Evolutionary conservation across 2,113 vertebrate genomes (phyloP).

Genomic region (Sylvietta virens): DNA sequence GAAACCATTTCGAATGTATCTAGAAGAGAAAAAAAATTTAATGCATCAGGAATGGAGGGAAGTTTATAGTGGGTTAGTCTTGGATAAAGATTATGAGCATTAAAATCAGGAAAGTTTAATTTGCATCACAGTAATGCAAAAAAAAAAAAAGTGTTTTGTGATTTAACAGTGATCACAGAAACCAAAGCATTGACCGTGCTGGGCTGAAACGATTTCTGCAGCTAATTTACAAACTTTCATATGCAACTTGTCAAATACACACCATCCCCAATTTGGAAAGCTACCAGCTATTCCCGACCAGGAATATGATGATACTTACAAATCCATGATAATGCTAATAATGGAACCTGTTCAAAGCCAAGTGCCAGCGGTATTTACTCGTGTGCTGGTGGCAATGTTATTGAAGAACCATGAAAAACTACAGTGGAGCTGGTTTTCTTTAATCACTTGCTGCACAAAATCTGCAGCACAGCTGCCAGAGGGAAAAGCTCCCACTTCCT

Average conservation of each 20-base stretch:
- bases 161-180: background rate
- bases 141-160: fast-evolving
- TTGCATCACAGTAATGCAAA: background rate
- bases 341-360: background rate
- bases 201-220: background rate
- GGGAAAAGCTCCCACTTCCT: background rate
- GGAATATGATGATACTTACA: background rate
- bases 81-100: background rate
- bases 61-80: background rate
- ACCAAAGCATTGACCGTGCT: background rate
- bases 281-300: background rate
- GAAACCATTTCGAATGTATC: constrained; percentile 99
- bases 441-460: background rate
- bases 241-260: background rate
- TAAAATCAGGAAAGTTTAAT: background rate
- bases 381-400: background rate
- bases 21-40: constrained; percentile 37
- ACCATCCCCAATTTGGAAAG: background rate
- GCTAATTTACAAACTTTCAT: background rate
- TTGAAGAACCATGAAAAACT: background rate
- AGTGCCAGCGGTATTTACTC: background rate
- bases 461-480: background rate
- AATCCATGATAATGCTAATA: background rate
- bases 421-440: background rate
- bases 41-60: background rate